Percentiles rank a stretch among this genome's conserved stretches.
Evolutionary conservation across 2,888 invertebrate species (phyloP).

Genomic region (Nezara viridula): DNA sequence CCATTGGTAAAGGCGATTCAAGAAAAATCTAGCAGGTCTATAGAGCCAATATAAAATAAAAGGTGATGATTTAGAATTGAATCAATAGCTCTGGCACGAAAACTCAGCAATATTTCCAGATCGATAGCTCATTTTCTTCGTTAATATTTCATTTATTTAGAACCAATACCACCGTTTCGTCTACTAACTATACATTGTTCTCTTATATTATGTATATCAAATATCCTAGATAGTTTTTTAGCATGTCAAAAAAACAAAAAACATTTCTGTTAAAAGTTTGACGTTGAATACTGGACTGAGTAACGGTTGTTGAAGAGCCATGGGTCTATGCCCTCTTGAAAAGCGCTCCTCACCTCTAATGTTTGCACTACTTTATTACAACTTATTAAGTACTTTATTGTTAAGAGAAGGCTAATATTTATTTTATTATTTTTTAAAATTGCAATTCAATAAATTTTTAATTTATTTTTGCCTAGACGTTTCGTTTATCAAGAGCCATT

Average conservation of each 20-base stretch:
- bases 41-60: not conserved
- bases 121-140: not conserved
- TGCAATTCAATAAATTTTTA: too few relatives aligned
- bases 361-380: not conserved
- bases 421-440: too few relatives aligned
- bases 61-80: not conserved
- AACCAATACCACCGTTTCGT: not conserved
- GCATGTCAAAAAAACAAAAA: not conserved
- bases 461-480: too few relatives aligned
- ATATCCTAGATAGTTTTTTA: too few relatives aligned
- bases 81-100: not conserved
- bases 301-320: not conserved
- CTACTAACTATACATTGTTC: not conserved
- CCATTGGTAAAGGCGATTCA: too few relatives aligned
- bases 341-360: not conserved
- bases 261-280: not conserved
- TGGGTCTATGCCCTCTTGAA: conserved; percentile 11
- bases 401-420: too few relatives aligned
- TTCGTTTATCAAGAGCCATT: too few relatives aligned
- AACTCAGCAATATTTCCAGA: not conserved
- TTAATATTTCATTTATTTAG: not conserved
- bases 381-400: too few relatives aligned
- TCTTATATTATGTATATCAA: too few relatives aligned
- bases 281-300: not conserved
- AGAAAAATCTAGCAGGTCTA: not conserved